phyloP scores from a whole-genome alignment of 2,888 invertebrate species.

The Hoplodrina ambigua region DNA sequence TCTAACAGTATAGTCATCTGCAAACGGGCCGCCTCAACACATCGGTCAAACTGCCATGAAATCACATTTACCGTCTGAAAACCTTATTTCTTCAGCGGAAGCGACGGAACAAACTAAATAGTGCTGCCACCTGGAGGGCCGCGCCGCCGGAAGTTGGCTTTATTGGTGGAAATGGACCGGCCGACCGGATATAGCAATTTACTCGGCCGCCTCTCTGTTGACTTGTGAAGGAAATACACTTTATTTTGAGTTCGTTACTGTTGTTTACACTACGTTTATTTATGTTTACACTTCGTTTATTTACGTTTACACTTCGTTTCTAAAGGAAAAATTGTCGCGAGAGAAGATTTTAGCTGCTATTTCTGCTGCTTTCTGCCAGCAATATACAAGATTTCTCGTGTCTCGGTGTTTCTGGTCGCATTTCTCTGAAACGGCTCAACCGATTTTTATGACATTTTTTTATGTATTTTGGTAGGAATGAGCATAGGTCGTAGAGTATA shows the following conservation, averaged over 20 bases:
- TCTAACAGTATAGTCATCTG: background rate
- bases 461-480: no score
- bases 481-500: no score
- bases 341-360: background rate
- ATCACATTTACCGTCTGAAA: conserved; percentile 63
- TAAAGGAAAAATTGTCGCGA: conserved; percentile 2
- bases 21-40: conserved; percentile 5
- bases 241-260: conserved; percentile 63
- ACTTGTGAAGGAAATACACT: conserved; percentile 70
- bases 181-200: conserved; percentile 86
- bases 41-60: conserved; percentile 57
- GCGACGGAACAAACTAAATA: conserved; percentile 79
- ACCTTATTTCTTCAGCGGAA: conserved; percentile 63
- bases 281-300: conserved; percentile 27
- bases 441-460: no score
- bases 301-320: conserved; percentile 14
- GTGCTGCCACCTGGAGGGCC: conserved; percentile 79
- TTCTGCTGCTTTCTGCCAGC: no score
- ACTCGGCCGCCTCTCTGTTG: conserved; percentile 71
- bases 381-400: no score
- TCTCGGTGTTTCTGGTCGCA: no score
- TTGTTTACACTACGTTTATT: conserved; percentile 33
- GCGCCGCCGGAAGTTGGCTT: conserved; percentile 76
- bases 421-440: no score
- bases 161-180: conserved; percentile 85